Evolutionary conservation across 2,113 vertebrate genomes (phyloP).

Genomic region (Hystrix cristata): DNA sequence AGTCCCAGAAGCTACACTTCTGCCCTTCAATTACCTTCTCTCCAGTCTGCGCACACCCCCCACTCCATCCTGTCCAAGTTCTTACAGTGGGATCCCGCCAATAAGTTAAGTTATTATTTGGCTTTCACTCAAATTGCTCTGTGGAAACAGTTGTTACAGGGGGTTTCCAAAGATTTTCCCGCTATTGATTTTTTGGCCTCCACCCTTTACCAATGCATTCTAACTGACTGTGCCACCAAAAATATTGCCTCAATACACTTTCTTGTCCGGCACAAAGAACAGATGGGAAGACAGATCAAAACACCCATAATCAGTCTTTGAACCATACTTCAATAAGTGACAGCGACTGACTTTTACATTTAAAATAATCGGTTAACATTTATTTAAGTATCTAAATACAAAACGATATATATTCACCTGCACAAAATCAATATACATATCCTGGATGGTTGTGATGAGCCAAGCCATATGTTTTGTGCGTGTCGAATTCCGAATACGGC

Average conservation of each 20-base stretch:
- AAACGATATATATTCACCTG: not conserved
- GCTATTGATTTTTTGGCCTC: constrained; percentile 44
- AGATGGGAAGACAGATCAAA: not conserved
- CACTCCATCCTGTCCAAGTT: not conserved
- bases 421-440: not conserved
- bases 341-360: not conserved
- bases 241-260: not conserved
- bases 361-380: constrained; percentile 15
- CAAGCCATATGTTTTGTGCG: not conserved
- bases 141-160: constrained; percentile 61
- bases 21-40: not conserved
- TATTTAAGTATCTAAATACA: not conserved
- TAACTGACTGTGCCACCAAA: constrained; percentile 56
- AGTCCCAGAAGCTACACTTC: not conserved
- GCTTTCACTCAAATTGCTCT: constrained; percentile 58
- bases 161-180: constrained; percentile 70
- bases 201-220: constrained; percentile 53
- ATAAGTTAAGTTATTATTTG: constrained; percentile 50
- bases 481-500: not conserved
- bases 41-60: not conserved
- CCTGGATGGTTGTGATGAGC: not conserved
- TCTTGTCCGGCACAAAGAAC: not conserved
- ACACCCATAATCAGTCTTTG: not conserved
- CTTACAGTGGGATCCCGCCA: not conserved
- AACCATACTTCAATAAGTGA: constrained; percentile 20